Evolutionary conservation across 92 coral and sea anemone species (phyloP).

Genomic region (Parazoanthus atlanticus): DNA sequence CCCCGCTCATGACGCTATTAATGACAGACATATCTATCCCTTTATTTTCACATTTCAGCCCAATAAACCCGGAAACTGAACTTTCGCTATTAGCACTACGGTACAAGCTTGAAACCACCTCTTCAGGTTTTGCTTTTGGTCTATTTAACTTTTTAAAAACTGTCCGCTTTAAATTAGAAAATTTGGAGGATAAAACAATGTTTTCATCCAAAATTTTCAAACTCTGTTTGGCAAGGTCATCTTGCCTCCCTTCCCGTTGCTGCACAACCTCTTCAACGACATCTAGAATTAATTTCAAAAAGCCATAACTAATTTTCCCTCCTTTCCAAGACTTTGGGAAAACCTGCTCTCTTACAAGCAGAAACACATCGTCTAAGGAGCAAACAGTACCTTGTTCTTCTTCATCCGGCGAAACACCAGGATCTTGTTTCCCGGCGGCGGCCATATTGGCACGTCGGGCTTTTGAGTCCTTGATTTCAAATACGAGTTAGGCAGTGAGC

Average conservation of each 20-base stretch:
- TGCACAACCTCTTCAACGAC: constrained; percentile 3
- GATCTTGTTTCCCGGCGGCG: neutral
- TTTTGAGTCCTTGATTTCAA: neutral
- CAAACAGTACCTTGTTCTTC: neutral
- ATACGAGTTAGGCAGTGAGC: neutral
- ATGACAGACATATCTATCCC: constrained; percentile 2
- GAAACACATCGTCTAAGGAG: neutral
- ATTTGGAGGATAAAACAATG: neutral
- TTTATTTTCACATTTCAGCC: neutral
- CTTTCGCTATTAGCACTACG: neutral
- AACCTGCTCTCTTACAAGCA: neutral
- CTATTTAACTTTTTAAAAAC: neutral
- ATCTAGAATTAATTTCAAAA: neutral
- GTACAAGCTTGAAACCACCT: neutral
- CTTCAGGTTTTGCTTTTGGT: neutral
- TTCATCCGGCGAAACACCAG: neutral
- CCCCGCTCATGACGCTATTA: neutral
- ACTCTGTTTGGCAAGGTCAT: neutral
- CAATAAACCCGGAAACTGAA: neutral
- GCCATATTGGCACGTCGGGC: neutral
- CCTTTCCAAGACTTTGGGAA: neutral
- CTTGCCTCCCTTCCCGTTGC: constrained; percentile 3
- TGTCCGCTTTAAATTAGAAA: constrained; percentile 21
- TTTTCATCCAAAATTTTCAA: neutral
- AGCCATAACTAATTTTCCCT: neutral